phyloP scores from a whole-genome alignment of 2,113 vertebrate species.

The Theristicus caerulescens region DNA sequence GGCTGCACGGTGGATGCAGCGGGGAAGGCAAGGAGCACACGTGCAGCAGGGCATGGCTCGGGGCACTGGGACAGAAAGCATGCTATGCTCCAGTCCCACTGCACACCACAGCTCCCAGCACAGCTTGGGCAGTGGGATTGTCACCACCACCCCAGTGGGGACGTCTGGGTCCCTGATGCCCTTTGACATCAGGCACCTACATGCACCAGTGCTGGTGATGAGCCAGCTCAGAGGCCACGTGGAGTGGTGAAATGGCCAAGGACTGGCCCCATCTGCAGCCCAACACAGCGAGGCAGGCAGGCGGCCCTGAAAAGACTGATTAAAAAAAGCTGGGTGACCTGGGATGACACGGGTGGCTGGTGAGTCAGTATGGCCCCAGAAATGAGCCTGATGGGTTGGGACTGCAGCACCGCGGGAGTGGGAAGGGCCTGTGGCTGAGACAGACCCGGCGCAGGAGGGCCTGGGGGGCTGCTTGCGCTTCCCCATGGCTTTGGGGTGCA shows the following conservation, averaged over 20 bases:
- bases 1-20: accelerated
- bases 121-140: neutral
- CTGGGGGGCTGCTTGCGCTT: accelerated
- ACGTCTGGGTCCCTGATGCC: neutral
- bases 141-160: accelerated
- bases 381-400: accelerated
- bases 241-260: accelerated
- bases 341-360: neutral
- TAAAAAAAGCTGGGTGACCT: neutral
- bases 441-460: accelerated
- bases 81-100: accelerated
- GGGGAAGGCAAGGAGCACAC: accelerated
- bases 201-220: accelerated
- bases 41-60: accelerated
- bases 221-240: accelerated
- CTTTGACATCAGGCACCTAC: accelerated
- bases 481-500: accelerated
- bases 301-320: neutral
- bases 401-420: accelerated
- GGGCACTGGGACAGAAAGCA: accelerated
- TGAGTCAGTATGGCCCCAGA: neutral
- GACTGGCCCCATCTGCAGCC: neutral
- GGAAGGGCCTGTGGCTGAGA: neutral
- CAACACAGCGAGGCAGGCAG: accelerated
- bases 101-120: neutral